Evolutionary conservation across 1,140 invertebrate genomes (phyloP).

Genomic region (Drosophila grimshawi): DNA sequence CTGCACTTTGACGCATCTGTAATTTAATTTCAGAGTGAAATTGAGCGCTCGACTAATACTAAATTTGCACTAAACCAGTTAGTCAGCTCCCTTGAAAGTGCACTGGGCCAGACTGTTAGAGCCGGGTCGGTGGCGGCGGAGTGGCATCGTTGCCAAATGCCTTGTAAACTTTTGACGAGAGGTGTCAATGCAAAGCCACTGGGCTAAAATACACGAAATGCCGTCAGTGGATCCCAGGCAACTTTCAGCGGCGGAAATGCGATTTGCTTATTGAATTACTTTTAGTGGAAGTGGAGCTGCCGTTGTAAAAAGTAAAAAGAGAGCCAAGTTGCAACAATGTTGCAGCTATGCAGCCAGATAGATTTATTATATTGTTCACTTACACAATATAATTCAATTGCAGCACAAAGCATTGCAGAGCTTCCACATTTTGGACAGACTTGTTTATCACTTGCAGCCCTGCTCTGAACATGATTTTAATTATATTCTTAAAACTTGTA

Average conservation of each 20-base stretch:
- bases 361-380: conserved; percentile 41
- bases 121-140: neutral
- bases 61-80: conserved; percentile 79
- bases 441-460: no score
- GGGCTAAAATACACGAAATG: conserved; percentile 18
- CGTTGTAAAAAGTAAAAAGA: neutral
- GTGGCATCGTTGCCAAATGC: conserved; percentile 11
- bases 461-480: no score
- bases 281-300: conserved; percentile 11
- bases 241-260: conserved; percentile 73
- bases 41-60: conserved; percentile 80
- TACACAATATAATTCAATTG: conserved; percentile 25
- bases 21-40: conserved; percentile 80
- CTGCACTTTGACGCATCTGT: conserved; percentile 62
- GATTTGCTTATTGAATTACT: conserved; percentile 78
- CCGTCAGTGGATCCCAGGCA: neutral
- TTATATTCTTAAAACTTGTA: no score
- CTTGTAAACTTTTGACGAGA: conserved; percentile 74
- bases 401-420: neutral
- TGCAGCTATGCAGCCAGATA: conserved; percentile 9
- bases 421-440: neutral
- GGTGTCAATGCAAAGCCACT: conserved; percentile 72
- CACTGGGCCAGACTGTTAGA: neutral
- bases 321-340: neutral
- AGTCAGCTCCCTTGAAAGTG: conserved; percentile 42